These are phyloP conservation scores for Synanthedon andrenaeformis DNA, from an alignment of 2,888 invertebrate genomes.

Conservation along the genomic window DNA sequence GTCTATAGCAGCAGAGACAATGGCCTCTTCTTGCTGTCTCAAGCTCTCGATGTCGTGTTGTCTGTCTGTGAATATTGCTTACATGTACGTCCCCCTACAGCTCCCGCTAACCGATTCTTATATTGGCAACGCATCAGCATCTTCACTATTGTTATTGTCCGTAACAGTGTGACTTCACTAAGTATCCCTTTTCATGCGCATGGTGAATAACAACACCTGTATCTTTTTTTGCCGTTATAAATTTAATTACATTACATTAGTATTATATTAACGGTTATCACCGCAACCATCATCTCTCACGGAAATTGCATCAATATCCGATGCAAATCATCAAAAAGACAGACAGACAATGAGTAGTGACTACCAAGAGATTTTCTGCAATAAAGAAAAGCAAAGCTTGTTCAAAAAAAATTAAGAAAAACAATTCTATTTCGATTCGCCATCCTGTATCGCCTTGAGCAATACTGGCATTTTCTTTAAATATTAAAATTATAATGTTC, in stretches of 20 bases:
- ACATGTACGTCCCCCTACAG: constrained; percentile 43
- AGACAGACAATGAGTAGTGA: background rate
- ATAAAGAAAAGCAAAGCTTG: too few species aligned
- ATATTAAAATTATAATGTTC: too few species aligned
- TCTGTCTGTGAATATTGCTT: constrained; percentile 59
- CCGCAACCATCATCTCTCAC: too few species aligned
- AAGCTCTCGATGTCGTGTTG: constrained; percentile 60
- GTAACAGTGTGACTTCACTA: constrained; percentile 9
- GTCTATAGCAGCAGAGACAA: constrained; percentile 51
- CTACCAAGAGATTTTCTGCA: too few species aligned
- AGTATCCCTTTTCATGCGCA: constrained; percentile 23
- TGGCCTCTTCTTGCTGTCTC: constrained; percentile 48
- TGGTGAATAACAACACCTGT: constrained; percentile 31
- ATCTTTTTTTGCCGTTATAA: constrained; percentile 20
- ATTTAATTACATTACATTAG: too few species aligned
- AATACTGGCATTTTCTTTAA: too few species aligned
- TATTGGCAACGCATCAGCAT: constrained; percentile 5
- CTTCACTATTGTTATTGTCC: background rate
- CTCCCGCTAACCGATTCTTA: constrained; percentile 20
- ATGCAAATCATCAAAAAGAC: background rate
- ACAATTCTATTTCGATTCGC: too few species aligned
- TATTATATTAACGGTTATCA: constrained; percentile 2
- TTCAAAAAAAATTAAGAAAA: too few species aligned
- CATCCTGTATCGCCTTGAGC: too few species aligned
- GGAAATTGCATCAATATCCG: too few species aligned